phyloP scores from a whole-genome alignment of 2,888 invertebrate species.

The Drosophila demipolita region DNA sequence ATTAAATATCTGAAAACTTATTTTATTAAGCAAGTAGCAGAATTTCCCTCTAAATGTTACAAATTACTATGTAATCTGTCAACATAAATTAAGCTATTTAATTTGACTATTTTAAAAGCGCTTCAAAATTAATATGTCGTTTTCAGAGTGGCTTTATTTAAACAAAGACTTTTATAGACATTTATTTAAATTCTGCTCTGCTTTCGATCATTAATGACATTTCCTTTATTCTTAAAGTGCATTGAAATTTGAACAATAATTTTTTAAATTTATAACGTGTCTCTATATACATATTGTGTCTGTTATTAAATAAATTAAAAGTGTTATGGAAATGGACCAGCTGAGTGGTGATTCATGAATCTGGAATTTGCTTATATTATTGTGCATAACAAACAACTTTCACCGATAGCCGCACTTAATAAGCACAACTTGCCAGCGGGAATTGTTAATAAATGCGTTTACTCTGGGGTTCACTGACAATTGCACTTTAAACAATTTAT shows the following conservation, averaged over 20 bases:
- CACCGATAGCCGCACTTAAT: conserved; percentile 55
- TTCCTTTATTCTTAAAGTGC: not conserved
- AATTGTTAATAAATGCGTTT: conserved; percentile 40
- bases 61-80: not conserved
- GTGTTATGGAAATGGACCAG: conserved; percentile 62
- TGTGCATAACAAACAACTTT: conserved; percentile 3
- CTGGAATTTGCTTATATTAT: conserved; percentile 5
- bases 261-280: not conserved
- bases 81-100: not conserved
- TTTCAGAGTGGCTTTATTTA: not conserved
- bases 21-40: not conserved
- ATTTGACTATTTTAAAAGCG: not conserved
- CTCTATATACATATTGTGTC: not conserved
- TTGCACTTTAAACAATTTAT: conserved; percentile 64
- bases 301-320: not conserved
- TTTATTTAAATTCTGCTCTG: not conserved
- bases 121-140: not conserved
- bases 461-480: conserved; percentile 52
- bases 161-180: not conserved
- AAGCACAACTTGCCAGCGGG: conserved; percentile 54
- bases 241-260: not conserved
- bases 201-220: not conserved
- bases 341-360: conserved; percentile 1
- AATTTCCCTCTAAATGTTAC: not conserved
- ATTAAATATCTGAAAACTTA: not conserved